A percentile compares a stretch with the other conserved stretches of the same genome.
Conservation (phyloP, 2,797 vertebrate species). For the Parauchenoglanis ngamensis region DNA sequence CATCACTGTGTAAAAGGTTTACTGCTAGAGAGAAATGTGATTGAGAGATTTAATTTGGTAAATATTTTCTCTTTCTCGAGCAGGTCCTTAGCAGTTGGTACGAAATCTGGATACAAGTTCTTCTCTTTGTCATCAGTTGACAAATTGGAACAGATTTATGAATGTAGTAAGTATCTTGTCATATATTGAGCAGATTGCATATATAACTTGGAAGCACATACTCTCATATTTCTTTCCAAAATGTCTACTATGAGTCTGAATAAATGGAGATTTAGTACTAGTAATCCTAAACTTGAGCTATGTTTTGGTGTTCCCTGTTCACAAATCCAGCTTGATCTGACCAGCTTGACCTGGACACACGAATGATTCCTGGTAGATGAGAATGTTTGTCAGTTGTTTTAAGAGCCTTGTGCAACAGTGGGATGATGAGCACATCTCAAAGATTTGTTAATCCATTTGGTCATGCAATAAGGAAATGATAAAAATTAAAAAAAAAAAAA, state of each 20-base stretch:
- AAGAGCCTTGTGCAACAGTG: neutral
- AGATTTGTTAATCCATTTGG: neutral
- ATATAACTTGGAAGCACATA: neutral
- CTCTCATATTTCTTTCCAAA: neutral
- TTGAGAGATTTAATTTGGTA: neutral
- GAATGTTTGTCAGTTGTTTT: neutral
- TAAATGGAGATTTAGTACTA: neutral
- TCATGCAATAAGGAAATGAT: neutral
- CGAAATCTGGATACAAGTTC: constrained; percentile 98
- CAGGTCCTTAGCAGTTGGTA: constrained; percentile 96
- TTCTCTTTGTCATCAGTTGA: constrained; percentile 98
- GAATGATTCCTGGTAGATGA: too few relatives aligned
- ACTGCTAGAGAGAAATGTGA: neutral
- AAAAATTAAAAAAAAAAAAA: neutral
- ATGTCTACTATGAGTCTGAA: neutral
- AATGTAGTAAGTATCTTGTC: constrained; percentile 91
- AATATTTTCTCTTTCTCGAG: constrained; percentile 25
- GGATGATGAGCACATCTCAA: neutral
- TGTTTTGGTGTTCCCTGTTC: neutral
- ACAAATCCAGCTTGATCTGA: neutral
- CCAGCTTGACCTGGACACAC: neutral
- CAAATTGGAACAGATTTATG: constrained; percentile 99
- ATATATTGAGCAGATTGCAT: neutral
- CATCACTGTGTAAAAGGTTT: neutral
- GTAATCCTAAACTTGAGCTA: neutral